Evolutionary conservation across 2,113 vertebrate genomes (phyloP).

Genomic region (Scolopax mira): DNA sequence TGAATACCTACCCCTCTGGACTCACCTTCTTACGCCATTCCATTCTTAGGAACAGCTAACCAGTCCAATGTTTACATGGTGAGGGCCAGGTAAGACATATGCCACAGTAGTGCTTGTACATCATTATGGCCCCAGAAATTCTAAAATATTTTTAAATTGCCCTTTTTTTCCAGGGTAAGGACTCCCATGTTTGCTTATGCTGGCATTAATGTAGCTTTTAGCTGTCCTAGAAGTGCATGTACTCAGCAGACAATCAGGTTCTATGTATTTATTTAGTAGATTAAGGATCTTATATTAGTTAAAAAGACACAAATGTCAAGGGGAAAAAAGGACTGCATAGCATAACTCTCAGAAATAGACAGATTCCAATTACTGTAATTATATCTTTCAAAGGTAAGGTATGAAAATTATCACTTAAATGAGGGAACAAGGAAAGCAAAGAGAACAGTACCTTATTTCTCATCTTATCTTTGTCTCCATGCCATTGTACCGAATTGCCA

Average conservation of each 20-base stretch:
- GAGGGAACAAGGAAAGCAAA: slow-evolving; percentile 43
- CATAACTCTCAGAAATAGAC: slow-evolving; percentile 55
- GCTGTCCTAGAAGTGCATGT: not conserved
- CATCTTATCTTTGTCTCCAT: slow-evolving; percentile 66
- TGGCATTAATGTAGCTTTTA: not conserved
- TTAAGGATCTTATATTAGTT: slow-evolving; percentile 54
- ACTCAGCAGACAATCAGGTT: not conserved
- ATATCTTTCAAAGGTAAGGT: slow-evolving; percentile 67
- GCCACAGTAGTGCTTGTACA: not conserved
- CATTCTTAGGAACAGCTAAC: not conserved
- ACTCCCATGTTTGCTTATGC: not conserved
- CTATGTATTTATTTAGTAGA: slow-evolving; percentile 2
- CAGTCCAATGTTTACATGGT: not conserved
- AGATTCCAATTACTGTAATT: slow-evolving; percentile 73
- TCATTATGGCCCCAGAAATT: not conserved
- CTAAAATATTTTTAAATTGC: not conserved
- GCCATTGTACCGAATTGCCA: slow-evolving; percentile 51
- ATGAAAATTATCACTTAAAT: slow-evolving; percentile 51
- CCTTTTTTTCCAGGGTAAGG: not conserved
- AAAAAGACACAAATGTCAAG: slow-evolving; percentile 57
- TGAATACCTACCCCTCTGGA: not conserved
- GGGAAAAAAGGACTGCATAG: slow-evolving; percentile 11
- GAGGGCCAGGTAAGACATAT: not conserved
- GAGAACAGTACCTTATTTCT: slow-evolving; percentile 45
- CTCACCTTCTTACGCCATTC: not conserved